Percentiles rank a stretch among this genome's conserved stretches.
These are phyloP conservation scores for Melipona quadrifasciata DNA, from an alignment of 1,140 invertebrate genomes.

Conservation along the genomic window DNA sequence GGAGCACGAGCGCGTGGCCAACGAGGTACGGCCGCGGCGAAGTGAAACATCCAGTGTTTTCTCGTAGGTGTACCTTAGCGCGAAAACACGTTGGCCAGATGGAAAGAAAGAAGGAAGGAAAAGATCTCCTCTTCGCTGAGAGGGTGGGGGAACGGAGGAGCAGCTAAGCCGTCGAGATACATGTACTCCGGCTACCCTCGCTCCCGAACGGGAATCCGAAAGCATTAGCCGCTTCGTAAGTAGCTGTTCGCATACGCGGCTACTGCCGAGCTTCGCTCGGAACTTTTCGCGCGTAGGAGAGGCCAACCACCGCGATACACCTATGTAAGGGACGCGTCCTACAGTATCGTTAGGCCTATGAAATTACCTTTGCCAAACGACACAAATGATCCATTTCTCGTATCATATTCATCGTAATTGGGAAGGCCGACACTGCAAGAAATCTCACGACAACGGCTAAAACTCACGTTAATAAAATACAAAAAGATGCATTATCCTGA, in stretches of 20 bases:
- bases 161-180: conserved; percentile 44
- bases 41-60: conserved; percentile 22
- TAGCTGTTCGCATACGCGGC: conserved; percentile 37
- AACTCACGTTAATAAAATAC: no score
- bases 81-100: neutral
- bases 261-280: neutral
- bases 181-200: conserved; percentile 16
- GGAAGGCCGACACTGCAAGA: no score
- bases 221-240: conserved; percentile 43
- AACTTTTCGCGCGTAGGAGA: neutral
- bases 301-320: neutral
- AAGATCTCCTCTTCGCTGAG: neutral
- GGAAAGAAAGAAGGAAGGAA: neutral
- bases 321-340: no score
- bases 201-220: conserved; percentile 31
- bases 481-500: no score
- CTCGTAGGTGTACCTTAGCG: conserved; percentile 31
- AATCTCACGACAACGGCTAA: no score
- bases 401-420: no score
- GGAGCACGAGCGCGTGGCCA: conserved; percentile 15
- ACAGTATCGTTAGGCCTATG: no score
- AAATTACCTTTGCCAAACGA: no score
- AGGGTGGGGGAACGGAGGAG: conserved; percentile 8
- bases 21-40: neutral
- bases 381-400: no score